Conservation (phyloP, 1,140 invertebrate species). For the Aphaenogaster ashmeadi region DNA sequence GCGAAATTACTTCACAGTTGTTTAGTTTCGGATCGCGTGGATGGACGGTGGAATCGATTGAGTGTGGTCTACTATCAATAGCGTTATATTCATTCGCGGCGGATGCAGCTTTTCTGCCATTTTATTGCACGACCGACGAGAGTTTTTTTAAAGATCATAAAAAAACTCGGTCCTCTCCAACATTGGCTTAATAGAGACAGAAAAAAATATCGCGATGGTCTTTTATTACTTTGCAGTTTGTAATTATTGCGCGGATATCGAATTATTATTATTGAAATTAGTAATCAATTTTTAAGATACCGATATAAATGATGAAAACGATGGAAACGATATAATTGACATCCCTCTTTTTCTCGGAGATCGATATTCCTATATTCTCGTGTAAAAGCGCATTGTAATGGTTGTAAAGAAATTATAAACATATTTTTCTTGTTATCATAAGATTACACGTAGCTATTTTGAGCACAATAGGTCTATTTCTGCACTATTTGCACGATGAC, state of each 20-base stretch:
- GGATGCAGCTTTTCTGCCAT: constrained; percentile 56
- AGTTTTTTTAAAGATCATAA: constrained; percentile 33
- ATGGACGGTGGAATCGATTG: constrained; percentile 48
- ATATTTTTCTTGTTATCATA: constrained; percentile 2
- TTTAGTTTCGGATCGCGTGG: constrained; percentile 76
- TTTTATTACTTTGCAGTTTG: neutral
- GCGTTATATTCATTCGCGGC: constrained; percentile 41
- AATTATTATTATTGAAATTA: neutral
- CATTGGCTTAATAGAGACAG: neutral
- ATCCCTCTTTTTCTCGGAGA: neutral
- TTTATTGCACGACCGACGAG: constrained; percentile 25
- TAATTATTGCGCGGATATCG: neutral
- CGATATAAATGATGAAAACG: neutral
- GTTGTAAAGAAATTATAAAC: neutral
- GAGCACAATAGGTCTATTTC: constrained; percentile 8
- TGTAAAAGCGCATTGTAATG: neutral
- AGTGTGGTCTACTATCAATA: constrained; percentile 60
- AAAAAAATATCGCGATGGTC: constrained; percentile 2
- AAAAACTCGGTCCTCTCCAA: neutral
- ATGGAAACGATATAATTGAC: neutral
- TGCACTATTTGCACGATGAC: constrained; percentile 15
- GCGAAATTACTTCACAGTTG: constrained; percentile 75
- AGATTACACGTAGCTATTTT: constrained; percentile 11
- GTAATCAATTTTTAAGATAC: neutral
- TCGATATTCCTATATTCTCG: neutral